A percentile compares a stretch with the other conserved stretches of the same genome.
Evolutionary conservation across 2,888 invertebrate species (phyloP).

Genomic region (Drosophila prostipennis): DNA sequence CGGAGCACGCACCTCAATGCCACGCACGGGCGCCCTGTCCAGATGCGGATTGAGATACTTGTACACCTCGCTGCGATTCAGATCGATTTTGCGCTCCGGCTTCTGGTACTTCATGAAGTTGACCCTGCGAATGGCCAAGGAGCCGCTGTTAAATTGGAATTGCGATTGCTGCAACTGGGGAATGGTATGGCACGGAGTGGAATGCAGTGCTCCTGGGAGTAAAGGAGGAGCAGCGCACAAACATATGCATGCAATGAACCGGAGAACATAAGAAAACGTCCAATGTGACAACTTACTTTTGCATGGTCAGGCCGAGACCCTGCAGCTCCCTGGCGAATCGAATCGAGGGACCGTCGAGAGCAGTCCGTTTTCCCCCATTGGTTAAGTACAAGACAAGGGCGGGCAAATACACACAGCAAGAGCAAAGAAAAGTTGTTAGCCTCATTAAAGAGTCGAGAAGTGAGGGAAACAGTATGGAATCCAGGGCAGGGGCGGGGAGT

Average conservation of each 20-base stretch:
- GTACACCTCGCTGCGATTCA: constrained; percentile 92
- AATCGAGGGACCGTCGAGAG: constrained; percentile 1
- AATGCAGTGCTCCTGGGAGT: constrained; percentile 18
- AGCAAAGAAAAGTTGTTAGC: constrained; percentile 46
- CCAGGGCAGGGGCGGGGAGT: background rate
- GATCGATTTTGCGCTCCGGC: constrained; percentile 89
- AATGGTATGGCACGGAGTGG: background rate
- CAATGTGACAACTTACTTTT: constrained; percentile 66
- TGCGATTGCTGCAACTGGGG: constrained; percentile 46
- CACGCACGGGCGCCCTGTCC: constrained; percentile 88
- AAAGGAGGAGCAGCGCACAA: constrained; percentile 20
- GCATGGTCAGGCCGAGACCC: constrained; percentile 63
- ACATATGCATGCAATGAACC: constrained; percentile 57
- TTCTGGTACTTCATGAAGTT: constrained; percentile 96
- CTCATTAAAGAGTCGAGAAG: constrained; percentile 48
- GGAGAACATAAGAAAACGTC: constrained; percentile 45
- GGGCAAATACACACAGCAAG: constrained; percentile 40
- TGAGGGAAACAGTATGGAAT: background rate
- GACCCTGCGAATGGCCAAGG: constrained; percentile 86
- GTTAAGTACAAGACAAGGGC: constrained; percentile 74
- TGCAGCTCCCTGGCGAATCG: constrained; percentile 62
- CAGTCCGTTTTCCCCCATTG: constrained; percentile 43
- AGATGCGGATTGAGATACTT: constrained; percentile 90
- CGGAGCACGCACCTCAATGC: constrained; percentile 88
- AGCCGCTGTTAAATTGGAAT: constrained; percentile 9